These are phyloP conservation scores for Gopherus evgoodei DNA, from an alignment of 2,113 vertebrate species.

Conservation along the genomic window DNA sequence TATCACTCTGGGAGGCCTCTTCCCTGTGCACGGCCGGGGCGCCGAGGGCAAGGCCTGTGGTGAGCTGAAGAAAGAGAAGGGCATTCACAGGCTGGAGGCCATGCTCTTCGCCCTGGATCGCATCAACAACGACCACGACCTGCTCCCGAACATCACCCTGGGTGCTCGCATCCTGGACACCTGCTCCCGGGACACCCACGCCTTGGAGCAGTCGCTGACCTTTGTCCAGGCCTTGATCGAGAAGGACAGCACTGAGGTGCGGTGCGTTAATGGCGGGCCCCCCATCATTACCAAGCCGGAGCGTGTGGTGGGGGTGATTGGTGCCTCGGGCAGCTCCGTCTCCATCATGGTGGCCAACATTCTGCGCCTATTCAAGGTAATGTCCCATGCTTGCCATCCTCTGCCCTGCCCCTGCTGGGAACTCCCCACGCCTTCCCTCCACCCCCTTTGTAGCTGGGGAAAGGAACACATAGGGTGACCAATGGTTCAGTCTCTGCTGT, in stretches of 20 bases:
- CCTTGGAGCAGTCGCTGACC: conserved; percentile 96
- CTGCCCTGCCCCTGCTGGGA: too few relatives aligned
- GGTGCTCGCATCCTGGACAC: conserved; percentile 96
- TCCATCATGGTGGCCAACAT: conserved; percentile 99
- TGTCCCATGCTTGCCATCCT: too few relatives aligned
- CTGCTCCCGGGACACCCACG: conserved; percentile 95
- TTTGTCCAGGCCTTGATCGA: conserved; percentile 97
- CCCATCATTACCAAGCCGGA: conserved; percentile 97
- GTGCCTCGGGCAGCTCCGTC: conserved; percentile 94
- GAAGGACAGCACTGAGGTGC: conserved; percentile 95
- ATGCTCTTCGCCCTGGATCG: conserved; percentile 96
- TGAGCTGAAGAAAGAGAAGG: conserved; percentile 97
- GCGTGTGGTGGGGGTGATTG: conserved; percentile 93
- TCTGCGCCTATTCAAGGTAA: conserved; percentile 95
- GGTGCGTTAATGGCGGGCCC: conserved; percentile 91
- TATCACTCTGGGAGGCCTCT: conserved; percentile 94
- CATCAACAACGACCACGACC: conserved; percentile 95
- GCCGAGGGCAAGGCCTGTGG: conserved; percentile 92
- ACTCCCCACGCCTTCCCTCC: conserved; percentile 2
- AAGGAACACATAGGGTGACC: conserved; percentile 62
- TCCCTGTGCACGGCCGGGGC: conserved; percentile 92
- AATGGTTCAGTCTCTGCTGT: conserved; percentile 69
- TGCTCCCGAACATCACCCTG: conserved; percentile 96
- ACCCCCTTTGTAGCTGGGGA: conserved; percentile 49
- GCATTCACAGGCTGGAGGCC: conserved; percentile 95